A percentile compares a stretch with the other conserved stretches of the same genome.
These are phyloP conservation scores for Athalia cordata DNA, from an alignment of 2,888 invertebrate genomes.

Conservation along the genomic window DNA sequence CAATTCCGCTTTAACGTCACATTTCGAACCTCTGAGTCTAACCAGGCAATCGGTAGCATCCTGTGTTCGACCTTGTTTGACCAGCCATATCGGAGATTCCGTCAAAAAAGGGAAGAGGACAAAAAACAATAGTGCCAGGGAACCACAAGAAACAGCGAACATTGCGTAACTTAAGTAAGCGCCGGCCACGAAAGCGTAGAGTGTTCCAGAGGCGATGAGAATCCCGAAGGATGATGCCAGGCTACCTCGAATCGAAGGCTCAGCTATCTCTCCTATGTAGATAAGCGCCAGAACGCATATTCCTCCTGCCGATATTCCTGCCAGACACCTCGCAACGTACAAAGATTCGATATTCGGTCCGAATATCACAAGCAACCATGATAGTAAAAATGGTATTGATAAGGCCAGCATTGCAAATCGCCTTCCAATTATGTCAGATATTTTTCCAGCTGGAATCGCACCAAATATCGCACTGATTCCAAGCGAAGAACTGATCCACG, in stretches of 20 bases:
- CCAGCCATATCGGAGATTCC: conserved; percentile 67
- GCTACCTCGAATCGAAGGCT: conserved; percentile 74
- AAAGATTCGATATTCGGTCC: conserved; percentile 46
- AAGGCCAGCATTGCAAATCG: conserved; percentile 60
- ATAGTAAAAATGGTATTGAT: conserved; percentile 63
- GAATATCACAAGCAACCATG: conserved; percentile 72
- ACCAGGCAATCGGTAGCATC: conserved; percentile 58
- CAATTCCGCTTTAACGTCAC: conserved; percentile 61
- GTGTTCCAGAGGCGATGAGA: conserved; percentile 73
- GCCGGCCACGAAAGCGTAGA: conserved; percentile 73
- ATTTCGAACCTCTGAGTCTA: conserved; percentile 59
- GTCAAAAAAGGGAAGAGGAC: conserved; percentile 65
- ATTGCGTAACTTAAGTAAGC: conserved; percentile 70
- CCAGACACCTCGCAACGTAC: conserved; percentile 67
- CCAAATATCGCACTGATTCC: conserved; percentile 65
- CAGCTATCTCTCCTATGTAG: conserved; percentile 76
- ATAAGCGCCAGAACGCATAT: conserved; percentile 74
- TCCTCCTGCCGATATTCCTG: conserved; percentile 73
- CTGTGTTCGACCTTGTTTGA: conserved; percentile 57
- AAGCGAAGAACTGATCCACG: conserved; percentile 64
- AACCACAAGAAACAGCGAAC: conserved; percentile 71
- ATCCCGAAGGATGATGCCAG: conserved; percentile 75
- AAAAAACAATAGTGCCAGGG: conserved; percentile 69
- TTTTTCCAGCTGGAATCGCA: conserved; percentile 64
- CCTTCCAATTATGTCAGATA: conserved; percentile 65